Percentiles rank a stretch among this genome's conserved stretches.
Evolutionary conservation across 2,797 vertebrate species (phyloP).

Genomic region (Platalea minor): DNA sequence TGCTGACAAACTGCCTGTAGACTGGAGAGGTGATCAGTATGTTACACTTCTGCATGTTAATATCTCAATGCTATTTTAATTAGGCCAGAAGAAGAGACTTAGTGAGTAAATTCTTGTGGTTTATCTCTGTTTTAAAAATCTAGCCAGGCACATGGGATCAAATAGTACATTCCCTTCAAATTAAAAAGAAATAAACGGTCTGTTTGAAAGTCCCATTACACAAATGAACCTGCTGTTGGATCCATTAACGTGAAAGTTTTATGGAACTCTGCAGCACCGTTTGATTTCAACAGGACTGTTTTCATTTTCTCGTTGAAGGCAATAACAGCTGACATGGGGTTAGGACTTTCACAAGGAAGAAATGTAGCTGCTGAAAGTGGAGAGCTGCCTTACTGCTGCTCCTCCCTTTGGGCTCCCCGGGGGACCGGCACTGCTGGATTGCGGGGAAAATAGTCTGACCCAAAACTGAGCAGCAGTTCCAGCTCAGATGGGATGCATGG

Average conservation of each 20-base stretch:
- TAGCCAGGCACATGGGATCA: constrained; percentile 53
- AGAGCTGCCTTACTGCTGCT: neutral
- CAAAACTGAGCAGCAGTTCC: neutral
- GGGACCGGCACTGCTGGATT: neutral
- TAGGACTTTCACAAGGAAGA: neutral
- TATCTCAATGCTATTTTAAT: constrained; percentile 18
- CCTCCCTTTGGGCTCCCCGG: neutral
- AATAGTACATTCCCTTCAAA: constrained; percentile 57
- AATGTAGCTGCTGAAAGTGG: neutral
- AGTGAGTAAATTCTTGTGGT: neutral
- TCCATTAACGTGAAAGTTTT: constrained; percentile 58
- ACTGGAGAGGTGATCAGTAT: neutral
- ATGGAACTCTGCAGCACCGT: constrained; percentile 14
- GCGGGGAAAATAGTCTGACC: neutral
- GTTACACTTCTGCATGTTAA: neutral
- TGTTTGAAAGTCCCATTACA: constrained; percentile 62
- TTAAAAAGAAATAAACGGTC: constrained; percentile 69
- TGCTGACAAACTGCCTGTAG: neutral
- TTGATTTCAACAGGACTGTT: neutral
- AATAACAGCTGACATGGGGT: neutral
- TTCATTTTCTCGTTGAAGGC: neutral
- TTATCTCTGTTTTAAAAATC: constrained; percentile 56
- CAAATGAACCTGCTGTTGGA: constrained; percentile 46
- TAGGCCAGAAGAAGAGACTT: constrained; percentile 7
- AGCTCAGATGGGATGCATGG: neutral